A percentile compares a stretch with the other conserved stretches of the same genome.
Conservation (phyloP, 2,797 vertebrate species). For the Syndactyla subalaris region DNA sequence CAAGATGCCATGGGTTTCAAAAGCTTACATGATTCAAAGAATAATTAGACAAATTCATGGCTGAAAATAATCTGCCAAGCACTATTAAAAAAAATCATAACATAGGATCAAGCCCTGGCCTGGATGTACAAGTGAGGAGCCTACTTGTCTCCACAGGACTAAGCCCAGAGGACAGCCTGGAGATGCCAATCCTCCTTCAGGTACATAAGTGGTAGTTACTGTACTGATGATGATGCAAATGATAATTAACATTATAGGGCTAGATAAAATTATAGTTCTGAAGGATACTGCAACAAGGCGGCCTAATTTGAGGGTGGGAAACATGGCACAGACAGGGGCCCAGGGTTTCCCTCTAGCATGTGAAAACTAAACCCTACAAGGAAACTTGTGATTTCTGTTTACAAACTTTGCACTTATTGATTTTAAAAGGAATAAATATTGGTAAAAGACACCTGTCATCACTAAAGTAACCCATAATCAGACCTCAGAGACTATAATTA, state of each 20-base stretch:
- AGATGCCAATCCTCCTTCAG: not conserved
- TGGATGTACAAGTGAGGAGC: not conserved
- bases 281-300: not conserved
- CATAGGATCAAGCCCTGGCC: not conserved
- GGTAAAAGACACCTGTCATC: not conserved
- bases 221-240: not conserved
- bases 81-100: not conserved
- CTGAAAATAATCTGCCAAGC: not conserved
- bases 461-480: not conserved
- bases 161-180: not conserved
- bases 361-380: not conserved
- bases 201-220: not conserved
- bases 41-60: not conserved
- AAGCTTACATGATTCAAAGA: constrained; percentile 4
- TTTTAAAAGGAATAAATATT: not conserved
- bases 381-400: not conserved
- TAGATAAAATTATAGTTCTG: constrained; percentile 6
- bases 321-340: not conserved
- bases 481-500: not conserved
- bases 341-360: not conserved
- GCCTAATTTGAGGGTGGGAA: not conserved
- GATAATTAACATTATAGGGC: constrained; percentile 4
- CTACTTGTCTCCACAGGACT: not conserved
- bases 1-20: not conserved
- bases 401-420: not conserved